Percentiles rank a stretch among this genome's conserved stretches.
These are phyloP conservation scores for Strix aluco DNA, from an alignment of 2,113 vertebrate species.

Conservation along the genomic window DNA sequence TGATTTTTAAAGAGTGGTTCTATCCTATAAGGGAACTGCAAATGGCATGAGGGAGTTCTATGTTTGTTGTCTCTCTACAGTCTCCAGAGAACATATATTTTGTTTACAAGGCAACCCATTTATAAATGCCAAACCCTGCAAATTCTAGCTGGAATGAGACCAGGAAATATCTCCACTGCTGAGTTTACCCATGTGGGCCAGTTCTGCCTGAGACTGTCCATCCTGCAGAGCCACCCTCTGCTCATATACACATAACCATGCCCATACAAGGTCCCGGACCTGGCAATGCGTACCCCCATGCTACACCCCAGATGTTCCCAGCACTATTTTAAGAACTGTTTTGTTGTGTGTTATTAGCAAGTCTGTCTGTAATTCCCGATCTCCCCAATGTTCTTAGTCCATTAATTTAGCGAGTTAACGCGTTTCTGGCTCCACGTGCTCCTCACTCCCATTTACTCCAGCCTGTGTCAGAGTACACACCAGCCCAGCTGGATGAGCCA, in stretches of 20 bases:
- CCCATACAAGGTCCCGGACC: accelerated
- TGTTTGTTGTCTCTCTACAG: conserved; percentile 37
- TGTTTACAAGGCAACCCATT: conserved; percentile 48
- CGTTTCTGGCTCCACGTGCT: background rate
- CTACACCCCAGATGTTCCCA: background rate
- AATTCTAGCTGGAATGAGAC: conserved; percentile 34
- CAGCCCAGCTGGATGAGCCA: background rate
- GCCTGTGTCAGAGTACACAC: background rate
- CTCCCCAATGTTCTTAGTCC: background rate
- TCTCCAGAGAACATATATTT: conserved; percentile 35
- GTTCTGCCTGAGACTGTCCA: background rate
- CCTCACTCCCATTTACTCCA: background rate
- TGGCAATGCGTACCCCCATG: background rate
- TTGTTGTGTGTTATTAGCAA: background rate
- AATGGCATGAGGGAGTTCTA: conserved; percentile 7
- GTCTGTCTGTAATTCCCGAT: background rate
- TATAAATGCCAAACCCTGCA: conserved; percentile 40
- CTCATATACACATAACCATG: background rate
- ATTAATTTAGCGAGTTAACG: background rate
- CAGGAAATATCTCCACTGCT: background rate
- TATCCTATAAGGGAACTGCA: background rate
- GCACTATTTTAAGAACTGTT: background rate
- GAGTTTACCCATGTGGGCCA: background rate
- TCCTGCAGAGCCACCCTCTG: background rate
- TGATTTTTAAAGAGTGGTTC: background rate